Base-by-base conservation (phyloP, 2,888 invertebrate species). In the Philonicus albiceps region DNA sequence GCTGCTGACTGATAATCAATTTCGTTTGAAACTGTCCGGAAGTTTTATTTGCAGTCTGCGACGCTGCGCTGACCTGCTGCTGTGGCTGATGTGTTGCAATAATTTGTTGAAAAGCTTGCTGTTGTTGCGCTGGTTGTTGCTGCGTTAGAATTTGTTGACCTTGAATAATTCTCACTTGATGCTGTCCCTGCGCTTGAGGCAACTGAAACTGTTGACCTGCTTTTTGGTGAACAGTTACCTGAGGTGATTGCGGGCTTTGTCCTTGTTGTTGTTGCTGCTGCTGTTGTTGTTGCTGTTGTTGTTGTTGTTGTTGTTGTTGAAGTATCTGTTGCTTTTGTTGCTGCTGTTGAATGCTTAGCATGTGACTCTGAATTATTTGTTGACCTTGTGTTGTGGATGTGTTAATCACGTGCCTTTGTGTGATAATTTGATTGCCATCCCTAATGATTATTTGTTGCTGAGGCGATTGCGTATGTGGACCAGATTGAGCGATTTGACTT, bases 1-100 rank as follows among this genome's bases (percentile, higher is more conserved):
- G 94, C 88, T 95, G 95, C 73, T 94, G 94, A 84, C 93, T 94
- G 90, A 94, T 93, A 53, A 94, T 91, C 88, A 93, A 91, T 89
- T 92, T 91, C 88, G 86, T 86, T 27, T 88, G 88, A 16, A 87
- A 87, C 40, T 89, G 89, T 85, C 16, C 88, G 74, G 5, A 87
- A 76, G 78, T 87, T 87, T 84, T 88, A 86, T 86, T 88, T 88
- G 81, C 74, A 83, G 90, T 89, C 11, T 90, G 89, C 1, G 89
- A 87, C 4, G 89, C 88, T 7, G 89, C 88, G 86, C 89, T 89
- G 4, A 89, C 89, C 86, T 90, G 91, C 64, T 89, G 87, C 80
- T 89, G 90, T 40, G 88, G 27, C 19, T 88, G 88, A 30, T 88
- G 88, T 1, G 89, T 89, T 16, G 88, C 88, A 72, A 87, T 85